Base-by-base conservation (phyloP, 1,140 invertebrate genomes). In the Goniozus legneri region DNA sequence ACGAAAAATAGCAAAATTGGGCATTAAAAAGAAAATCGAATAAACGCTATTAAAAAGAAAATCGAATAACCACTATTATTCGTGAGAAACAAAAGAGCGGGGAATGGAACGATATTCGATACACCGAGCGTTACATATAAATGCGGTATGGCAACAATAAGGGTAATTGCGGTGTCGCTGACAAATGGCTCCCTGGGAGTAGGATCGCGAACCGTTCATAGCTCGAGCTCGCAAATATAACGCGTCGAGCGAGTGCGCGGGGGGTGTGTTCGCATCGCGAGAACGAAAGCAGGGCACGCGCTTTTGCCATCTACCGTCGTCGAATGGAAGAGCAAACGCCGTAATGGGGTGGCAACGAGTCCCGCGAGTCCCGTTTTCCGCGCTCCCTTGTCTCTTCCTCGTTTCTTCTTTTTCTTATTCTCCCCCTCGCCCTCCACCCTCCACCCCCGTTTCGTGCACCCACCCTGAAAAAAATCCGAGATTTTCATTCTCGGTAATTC, bases 271-370 rank as follows among this genome's bases (percentile, higher is more conserved):
- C 35, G 34, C 39, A n/a, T n/a, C n/a, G n/a, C n/a, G n/a, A n/a
- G n/a, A 48, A 47, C 48, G 54, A 55, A 56, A 59, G 44, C 61
- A 41, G 56, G 54, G 50, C 58, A 58, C 58, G 64, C 62, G 57
- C 54, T 60, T 53, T 57, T 55, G 47, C 55, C 60, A 47, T 60
- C 64, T 54, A 47, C 53, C 56, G 42, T 18, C 41, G 55, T 54
- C 63, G 66, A 66, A 69, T 66, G 64, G 60, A 73, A 69, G 67
- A 64, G 52, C 68, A 60, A 69, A 67, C 50, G 62, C 52, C 66
- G 59, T 73, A 73, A 75, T 73, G 57, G 72, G 69, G 71, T 71
- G 67, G 62, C 65, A 75, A 75, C 71, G 71, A 73, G 71, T 65
- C 72, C 67, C 72, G 51, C 22, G 72, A 68, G 72, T 54, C 58